Evolutionary conservation across 2,888 invertebrate species (phyloP), one percentile per base, ranked within the genome.

Genomic region (Atherix ibis): DNA sequence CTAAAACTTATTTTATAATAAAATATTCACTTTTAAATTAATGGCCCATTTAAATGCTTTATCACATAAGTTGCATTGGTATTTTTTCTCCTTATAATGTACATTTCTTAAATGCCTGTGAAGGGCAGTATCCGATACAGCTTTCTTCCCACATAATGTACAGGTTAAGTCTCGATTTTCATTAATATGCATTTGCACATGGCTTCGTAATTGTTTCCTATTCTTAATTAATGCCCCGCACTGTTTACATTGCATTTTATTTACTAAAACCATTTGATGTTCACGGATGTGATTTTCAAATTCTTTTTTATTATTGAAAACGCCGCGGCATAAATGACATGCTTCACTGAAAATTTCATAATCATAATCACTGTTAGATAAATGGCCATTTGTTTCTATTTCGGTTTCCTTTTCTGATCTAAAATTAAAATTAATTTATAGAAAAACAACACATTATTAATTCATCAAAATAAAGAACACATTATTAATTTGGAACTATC

Each of bases 31-130:
- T 32, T 37, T 40, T 33, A 40, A 37, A 32, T 36, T 37, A 12
- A 36, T 31, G 1, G 37, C 34, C 35, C 35, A 35, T 24, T 40
- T 40, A 27, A 40, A 40, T 29, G 34, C 39, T 32, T 40, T 40
- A 18, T 34, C 29, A 29, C 39, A 40, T n/a, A 40, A 25, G n/a
- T 25, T 37, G 27, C 39, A 40, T 16, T 34, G 36, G 30, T 34
- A 40, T 22, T 36, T 34, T 12, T 33, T n/a, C n/a, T 37, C 37
- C 30, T 40, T 40, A 27, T 36, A 37, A 29, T 39, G 39, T 5
- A 39, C 39, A 18, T 39, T 36, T 13, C 29, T 32, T 18, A 36
- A n/a, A 24, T 39, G 39, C 13, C 36, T 18, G 17, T 36, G 39
- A 9, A 39, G 27, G 3, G 39, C 32, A 18, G 34, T 32, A 28